A percentile compares a stretch with the other conserved stretches of the same genome.
These are phyloP conservation scores for Peromyscus eremicus DNA, from an alignment of 2,797 vertebrate genomes.

Conservation along the genomic window DNA sequence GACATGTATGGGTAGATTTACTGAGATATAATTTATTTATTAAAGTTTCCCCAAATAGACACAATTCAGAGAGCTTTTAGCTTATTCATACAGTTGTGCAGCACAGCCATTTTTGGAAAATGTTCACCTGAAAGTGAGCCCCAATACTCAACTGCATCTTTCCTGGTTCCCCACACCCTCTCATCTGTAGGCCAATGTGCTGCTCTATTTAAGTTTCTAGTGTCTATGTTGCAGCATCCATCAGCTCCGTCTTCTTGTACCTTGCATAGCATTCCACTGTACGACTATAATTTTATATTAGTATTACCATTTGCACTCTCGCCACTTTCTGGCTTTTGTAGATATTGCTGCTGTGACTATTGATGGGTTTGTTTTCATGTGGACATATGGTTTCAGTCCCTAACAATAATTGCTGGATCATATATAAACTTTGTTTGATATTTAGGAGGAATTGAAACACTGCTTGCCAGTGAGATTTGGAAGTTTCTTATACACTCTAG, in stretches of 20 bases:
- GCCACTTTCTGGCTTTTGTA: not conserved
- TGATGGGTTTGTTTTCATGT: not conserved
- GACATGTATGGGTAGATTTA: not conserved
- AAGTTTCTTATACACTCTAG: not conserved
- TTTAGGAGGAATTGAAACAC: not conserved
- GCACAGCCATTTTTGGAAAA: not conserved
- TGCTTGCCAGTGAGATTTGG: not conserved
- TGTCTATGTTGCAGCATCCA: not conserved
- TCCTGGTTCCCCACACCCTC: fast-evolving
- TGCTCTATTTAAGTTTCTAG: not conserved
- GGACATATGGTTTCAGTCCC: not conserved
- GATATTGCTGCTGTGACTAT: not conserved
- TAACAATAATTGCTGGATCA: not conserved
- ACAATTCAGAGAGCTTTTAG: not conserved
- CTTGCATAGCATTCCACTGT: not conserved
- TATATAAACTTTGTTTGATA: not conserved
- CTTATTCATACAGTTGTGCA: not conserved
- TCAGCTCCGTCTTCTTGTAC: not conserved
- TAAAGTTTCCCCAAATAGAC: not conserved
- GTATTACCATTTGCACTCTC: not conserved
- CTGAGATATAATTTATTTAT: not conserved
- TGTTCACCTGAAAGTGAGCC: not conserved
- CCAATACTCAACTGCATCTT: not conserved
- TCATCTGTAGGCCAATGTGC: not conserved
- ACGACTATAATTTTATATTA: not conserved